Evolutionary conservation across 2,797 vertebrate genomes (phyloP).

Genomic region (Peromyscus eremicus): DNA sequence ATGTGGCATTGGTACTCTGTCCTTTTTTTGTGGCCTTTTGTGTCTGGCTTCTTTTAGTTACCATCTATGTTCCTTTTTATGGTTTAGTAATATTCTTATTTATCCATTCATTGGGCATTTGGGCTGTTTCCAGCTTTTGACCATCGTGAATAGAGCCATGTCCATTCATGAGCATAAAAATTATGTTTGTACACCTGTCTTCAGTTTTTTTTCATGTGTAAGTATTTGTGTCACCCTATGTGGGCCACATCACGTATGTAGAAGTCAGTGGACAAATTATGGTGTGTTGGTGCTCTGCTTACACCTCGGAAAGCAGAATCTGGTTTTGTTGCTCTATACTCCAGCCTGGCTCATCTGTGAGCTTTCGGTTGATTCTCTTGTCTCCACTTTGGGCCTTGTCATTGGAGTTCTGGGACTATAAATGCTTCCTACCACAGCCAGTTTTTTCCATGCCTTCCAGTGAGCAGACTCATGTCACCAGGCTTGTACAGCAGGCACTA

Average conservation of each 20-base stretch:
- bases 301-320: not conserved
- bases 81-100: slow-evolving; percentile 17
- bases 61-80: slow-evolving; percentile 3
- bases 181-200: slow-evolving; percentile 44
- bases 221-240: not conserved
- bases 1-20: not conserved
- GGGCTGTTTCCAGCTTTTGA: not conserved
- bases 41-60: slow-evolving; percentile 25
- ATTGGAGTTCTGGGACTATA: not conserved
- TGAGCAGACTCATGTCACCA: not conserved
- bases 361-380: not conserved
- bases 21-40: not conserved
- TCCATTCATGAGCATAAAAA: not conserved
- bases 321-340: not conserved
- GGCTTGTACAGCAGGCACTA: not conserved
- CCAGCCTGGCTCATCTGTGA: not conserved
- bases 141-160: not conserved
- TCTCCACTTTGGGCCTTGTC: not conserved
- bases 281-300: not conserved
- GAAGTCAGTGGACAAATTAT: not conserved
- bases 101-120: not conserved
- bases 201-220: not conserved
- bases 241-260: not conserved
- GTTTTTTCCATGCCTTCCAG: not conserved
- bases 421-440: not conserved